Base-by-base conservation (phyloP, 2,888 invertebrate genomes). In the Thumatha senex region DNA sequence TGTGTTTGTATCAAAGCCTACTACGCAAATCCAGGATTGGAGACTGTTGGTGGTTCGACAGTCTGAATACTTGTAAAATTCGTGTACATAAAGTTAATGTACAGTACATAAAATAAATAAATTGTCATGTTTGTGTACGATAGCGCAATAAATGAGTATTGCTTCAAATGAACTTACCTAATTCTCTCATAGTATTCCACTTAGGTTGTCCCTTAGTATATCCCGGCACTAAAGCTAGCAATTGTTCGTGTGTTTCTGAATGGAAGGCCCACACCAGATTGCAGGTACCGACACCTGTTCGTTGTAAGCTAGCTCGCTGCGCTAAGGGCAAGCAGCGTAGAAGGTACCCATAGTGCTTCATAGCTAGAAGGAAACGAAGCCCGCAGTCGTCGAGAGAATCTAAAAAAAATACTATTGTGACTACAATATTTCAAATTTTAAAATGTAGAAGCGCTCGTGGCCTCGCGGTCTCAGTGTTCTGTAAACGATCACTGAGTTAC, bases 241-340 rank as follows among this genome's bases (percentile, higher is more conserved):
- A 91, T 80, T 99, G 99, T 71, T 98, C 98, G 80, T 98, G 98
- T 14, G 98, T 97, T 86, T 99, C 99, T 0, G 99, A 99, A 84
- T 99, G 99, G 88, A 98, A 99, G 0, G 99, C 99, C 99, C 99
- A 99, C 2, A 98, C 98, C 14, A 99, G 93, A 84, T 98, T 98
- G 67, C 98, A 96, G 9, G 95, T 96, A 33, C 96, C 96, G 0
- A 97, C 95, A 15, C 98, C 98, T 61, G 95, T 95, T 47, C 96
- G 95, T 74, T 98, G 97, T 61, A 98, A 94, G 48, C 95, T 94
- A 0, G 96, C 95, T 47, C 99, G 93, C 80, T 99, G 98, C 0
- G 95, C 96, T 9, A 98, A 90, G 0, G 99, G 98, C 52, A 99
- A 92, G 78, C 99, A 99, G 29, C 98, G 95, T 51, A 99, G 92